These are phyloP conservation scores for Melierax canorus DNA, from an alignment of 2,113 vertebrate genomes.

Conservation along the genomic window DNA sequence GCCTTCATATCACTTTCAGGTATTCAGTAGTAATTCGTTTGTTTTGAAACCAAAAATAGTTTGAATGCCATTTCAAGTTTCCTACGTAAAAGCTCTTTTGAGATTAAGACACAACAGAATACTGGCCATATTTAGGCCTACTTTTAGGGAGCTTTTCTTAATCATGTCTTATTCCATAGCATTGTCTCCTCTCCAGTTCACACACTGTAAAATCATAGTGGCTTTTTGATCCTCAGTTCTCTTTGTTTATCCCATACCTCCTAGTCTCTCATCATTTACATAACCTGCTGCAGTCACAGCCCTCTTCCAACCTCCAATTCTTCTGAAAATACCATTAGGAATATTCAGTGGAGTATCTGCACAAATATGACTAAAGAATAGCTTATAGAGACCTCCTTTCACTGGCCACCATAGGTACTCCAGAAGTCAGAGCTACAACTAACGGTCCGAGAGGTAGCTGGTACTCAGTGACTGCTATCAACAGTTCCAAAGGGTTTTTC, in stretches of 20 bases:
- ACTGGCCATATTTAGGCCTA: background rate
- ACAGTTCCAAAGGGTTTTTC: background rate
- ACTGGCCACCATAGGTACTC: background rate
- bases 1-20: background rate
- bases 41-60: background rate
- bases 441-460: fast-evolving
- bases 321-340: background rate
- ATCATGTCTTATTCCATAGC: background rate
- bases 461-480: background rate
- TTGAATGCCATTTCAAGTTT: background rate
- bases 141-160: background rate
- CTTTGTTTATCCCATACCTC: background rate
- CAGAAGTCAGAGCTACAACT: background rate
- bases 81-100: background rate
- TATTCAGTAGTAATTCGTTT: background rate
- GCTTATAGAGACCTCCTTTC: background rate
- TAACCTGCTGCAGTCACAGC: background rate
- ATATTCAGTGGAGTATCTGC: background rate
- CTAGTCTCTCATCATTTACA: background rate
- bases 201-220: background rate
- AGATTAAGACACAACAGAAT: background rate
- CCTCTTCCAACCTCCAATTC: background rate
- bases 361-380: background rate
- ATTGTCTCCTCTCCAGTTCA: background rate
- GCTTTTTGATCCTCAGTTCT: background rate